Evolutionary conservation across 1,140 invertebrate species (phyloP), one percentile per base, ranked within the genome.

Genomic region (Caerostris extrusa): DNA sequence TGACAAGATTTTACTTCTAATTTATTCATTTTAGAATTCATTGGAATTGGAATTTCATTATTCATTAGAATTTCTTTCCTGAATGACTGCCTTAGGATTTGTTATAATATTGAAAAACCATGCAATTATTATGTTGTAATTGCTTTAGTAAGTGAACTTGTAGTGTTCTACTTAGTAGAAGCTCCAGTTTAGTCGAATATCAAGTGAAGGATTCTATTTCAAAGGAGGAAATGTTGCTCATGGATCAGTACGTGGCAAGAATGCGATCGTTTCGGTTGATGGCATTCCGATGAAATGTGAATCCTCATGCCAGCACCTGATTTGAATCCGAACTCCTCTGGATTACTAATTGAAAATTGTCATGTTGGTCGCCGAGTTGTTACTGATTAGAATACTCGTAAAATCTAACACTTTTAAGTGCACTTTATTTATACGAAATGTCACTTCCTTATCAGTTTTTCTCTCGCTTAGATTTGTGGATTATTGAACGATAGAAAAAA

Each of bases 291-390:
- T 71, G 69, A 71, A 71, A 50, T 34, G 7, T 71, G 6, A 34
- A 19, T 77, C 5, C 34, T 34, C 12, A 3, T 8, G 19, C 69
- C 19, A 34, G 34, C 8, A 7, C 7, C 34, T 34, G 34, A 34
- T 77, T 77, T 77, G 69, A 77, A 77, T 77, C 6, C 8, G 69
- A 50, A 50, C 69, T 53, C 69, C 7, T 77, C 3, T 77, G 69
- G 7, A 77, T 77, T 77, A 77, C 69, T 77, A 53, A 77, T 12
- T 77, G 69, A 77, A 77, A 77, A 50, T 77, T 77, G 3, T 19
- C 19, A 77, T 77, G 34, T 77, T 34, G 19, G 34, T 77, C 69
- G 10, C 69, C 50, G 19, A 3, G 3, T 3, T 64, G 5, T 3
- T 34, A 19, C 2, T 6, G 7, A 4, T 53, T 12, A 34, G 69